Evolutionary conservation across 2,888 invertebrate genomes (phyloP).

Genomic region (Spilosoma lubricipeda): DNA sequence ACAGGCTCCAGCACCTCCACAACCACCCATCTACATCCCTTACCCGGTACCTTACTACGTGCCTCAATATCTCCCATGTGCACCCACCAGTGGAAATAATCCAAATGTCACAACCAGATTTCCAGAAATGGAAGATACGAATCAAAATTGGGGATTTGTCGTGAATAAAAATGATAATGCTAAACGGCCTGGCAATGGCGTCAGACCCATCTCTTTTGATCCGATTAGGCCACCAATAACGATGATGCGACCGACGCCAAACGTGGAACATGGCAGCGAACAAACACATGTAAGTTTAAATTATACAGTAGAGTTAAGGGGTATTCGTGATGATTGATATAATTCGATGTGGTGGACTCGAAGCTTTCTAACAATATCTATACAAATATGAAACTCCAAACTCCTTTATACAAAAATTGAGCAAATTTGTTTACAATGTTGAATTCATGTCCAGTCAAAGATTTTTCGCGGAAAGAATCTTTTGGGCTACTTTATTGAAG

Average conservation of each 20-base stretch:
- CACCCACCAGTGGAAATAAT: constrained; percentile 27
- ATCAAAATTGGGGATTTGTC: constrained; percentile 70
- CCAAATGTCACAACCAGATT: constrained; percentile 58
- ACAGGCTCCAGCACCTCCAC: constrained; percentile 57
- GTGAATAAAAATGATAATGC: constrained; percentile 47
- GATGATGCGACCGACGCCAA: constrained; percentile 52
- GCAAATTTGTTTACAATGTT: background rate
- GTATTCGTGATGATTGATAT: background rate
- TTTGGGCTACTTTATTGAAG: background rate
- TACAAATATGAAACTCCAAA: too few species aligned
- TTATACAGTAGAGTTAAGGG: background rate
- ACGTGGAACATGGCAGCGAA: constrained; percentile 58
- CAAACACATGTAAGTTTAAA: constrained; percentile 51
- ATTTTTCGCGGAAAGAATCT: background rate
- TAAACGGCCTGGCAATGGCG: constrained; percentile 57
- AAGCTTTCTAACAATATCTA: background rate
- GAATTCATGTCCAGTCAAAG: background rate
- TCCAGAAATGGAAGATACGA: constrained; percentile 65
- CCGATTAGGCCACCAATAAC: constrained; percentile 52
- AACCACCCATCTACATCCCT: constrained; percentile 73
- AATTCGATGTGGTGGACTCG: background rate
- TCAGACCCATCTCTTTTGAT: constrained; percentile 72
- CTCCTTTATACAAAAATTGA: too few species aligned
- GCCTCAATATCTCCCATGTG: constrained; percentile 54
- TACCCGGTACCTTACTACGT: constrained; percentile 68